Base-by-base conservation (phyloP, 92 coral and sea anemone genomes). In the Actinostola sp. region DNA sequence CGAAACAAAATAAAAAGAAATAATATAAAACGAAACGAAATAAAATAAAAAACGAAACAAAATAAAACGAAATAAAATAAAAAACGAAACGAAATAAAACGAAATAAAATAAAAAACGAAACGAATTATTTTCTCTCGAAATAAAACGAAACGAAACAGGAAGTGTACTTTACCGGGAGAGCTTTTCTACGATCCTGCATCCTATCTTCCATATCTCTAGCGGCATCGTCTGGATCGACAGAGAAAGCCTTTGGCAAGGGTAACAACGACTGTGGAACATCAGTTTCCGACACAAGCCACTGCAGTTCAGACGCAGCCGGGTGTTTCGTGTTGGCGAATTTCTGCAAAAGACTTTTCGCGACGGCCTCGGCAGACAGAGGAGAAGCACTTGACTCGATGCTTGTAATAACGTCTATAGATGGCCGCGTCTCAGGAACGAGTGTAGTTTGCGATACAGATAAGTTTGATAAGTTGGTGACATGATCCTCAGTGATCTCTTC, bases 291-390 rank as follows among this genome's bases (percentile, higher is more conserved):
- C 10, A 94, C 98, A 56, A 94, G 74, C 98, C 98, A 94, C 39
- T 94, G 91, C 25, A 94, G 78, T 64, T 94, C 98, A 19, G 88
- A 82, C n/a, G 98, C 96, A 20, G 93, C 86, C 7, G 96, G 92
- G 59, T 93, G 93, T 59, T 91, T 93, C 43, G 77, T 82, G 68
- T 86, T 85, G 34, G 97, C 90, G 57, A 93, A 92, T 61, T 91
- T 93, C 86, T 90, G 85, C 30, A 93, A 86, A 13, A 93, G 80
- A 60, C 84, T 88, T 60, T 91, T 85, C 0, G 98, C 98, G 26
- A 93, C 98, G 39, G 91, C 89, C 59, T 93, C 98, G 35, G 98
- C 98, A 3, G 98, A 91, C 38, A 93, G 74, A 15, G 92, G 97
- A 0, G 92, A 87, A 12, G 83, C 68, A 75, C 88, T 86, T 29